Percentiles rank a stretch among this genome's conserved stretches.
Conservation (phyloP, 2,797 vertebrate species). For the Spheniscus humboldti region DNA sequence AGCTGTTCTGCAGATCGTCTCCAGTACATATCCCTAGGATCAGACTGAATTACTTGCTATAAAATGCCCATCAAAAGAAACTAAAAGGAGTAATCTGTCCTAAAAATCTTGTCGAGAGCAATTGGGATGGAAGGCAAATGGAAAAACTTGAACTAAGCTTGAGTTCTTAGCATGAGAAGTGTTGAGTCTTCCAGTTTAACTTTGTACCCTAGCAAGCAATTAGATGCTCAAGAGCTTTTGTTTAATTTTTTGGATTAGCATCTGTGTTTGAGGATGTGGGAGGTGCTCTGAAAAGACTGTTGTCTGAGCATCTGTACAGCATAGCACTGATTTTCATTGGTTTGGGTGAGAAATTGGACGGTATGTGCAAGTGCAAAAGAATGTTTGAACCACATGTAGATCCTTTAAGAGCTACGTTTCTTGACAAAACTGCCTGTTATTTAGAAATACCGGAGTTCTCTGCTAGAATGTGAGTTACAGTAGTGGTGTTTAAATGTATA, state of each 20-base stretch:
- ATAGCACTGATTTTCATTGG: not conserved
- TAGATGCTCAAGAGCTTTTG: not conserved
- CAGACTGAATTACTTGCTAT: not conserved
- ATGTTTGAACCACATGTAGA: not conserved
- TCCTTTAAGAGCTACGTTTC: not conserved
- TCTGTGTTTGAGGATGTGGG: not conserved
- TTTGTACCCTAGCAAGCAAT: not conserved
- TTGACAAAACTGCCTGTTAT: not conserved
- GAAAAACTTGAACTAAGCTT: not conserved
- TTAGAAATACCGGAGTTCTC: not conserved
- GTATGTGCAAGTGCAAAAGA: not conserved
- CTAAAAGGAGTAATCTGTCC: not conserved
- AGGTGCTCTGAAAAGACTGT: not conserved
- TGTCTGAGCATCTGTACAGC: not conserved
- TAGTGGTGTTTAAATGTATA: not conserved
- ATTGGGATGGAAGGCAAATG: not conserved
- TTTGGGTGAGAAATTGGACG: not conserved
- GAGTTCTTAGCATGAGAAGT: not conserved
- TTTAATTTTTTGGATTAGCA: not conserved
- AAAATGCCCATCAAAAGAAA: not conserved
- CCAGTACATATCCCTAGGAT: not conserved
- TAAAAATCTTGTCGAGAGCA: not conserved
- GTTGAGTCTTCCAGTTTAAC: not conserved
- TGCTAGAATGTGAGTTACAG: not conserved
- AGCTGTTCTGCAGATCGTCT: not conserved